Evolutionary conservation across 2,888 invertebrate species (phyloP).

Genomic region (Lasioglossum leucozonium): DNA sequence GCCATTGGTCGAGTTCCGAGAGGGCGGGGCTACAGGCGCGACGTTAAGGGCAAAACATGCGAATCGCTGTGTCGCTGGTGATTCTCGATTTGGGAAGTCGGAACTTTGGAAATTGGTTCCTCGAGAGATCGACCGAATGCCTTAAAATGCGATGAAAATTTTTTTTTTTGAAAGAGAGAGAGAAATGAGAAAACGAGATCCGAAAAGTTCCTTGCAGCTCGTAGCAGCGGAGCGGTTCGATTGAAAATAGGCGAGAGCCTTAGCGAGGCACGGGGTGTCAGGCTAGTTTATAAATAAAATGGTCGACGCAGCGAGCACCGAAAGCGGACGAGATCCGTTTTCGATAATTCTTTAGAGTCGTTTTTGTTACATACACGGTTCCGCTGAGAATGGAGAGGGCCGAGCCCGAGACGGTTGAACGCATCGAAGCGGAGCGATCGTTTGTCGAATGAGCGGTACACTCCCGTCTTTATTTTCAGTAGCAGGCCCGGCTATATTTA

Average conservation of each 20-base stretch:
- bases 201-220: neutral
- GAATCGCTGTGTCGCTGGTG: neutral
- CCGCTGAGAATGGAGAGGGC: constrained; percentile 22
- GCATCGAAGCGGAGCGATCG: constrained; percentile 59
- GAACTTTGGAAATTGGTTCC: neutral
- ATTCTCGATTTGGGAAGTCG: neutral
- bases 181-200: neutral
- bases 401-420: constrained; percentile 17
- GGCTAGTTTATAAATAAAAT: neutral
- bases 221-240: neutral
- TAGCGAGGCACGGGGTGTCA: neutral
- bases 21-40: neutral
- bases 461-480: constrained; percentile 69
- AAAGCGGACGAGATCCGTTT: neutral
- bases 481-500: constrained; percentile 58
- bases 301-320: neutral
- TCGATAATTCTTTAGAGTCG: neutral
- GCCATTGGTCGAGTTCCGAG: neutral
- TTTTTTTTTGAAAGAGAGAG: neutral
- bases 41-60: neutral
- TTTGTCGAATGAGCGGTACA: constrained; percentile 63
- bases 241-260: neutral
- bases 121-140: neutral
- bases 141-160: too few species aligned
- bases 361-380: neutral